Evolutionary conservation across 2,888 invertebrate genomes (phyloP), one percentile per base, ranked within the genome.

Genomic region (Cantharis lateralis): DNA sequence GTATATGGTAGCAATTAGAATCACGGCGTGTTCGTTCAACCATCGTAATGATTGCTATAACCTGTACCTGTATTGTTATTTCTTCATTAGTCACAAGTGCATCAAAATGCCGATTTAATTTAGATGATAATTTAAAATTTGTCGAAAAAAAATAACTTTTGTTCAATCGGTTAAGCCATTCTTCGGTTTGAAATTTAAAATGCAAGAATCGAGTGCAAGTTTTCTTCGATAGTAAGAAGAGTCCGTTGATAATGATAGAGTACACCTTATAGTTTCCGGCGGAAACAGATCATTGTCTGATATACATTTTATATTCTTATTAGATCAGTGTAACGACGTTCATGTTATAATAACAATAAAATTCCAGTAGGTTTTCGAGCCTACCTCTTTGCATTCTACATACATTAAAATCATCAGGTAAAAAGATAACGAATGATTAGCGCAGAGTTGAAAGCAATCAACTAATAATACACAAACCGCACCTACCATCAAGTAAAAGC

Each of bases 211-310:
- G 71, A 28, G 48, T n/a, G 48, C 48, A 48, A 48, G 48, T 76
- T 68, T 61, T 73, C 66, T 76, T 74, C 72, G 72, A 62, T 80
- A 81, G 79, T 79, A 82, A 82, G 83, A 84, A 77, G 83, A 83
- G 84, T 84, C 82, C 84, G 84, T 85, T 85, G 82, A 78, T 86
- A 86, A 86, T 86, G 84, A 86, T 84, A 84, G 81, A 82, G 83
- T 84, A 82, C 79, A 79, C 83, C 83, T 84, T 85, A 85, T 84
- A 82, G 84, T 84, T 85, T 86, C 86, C 86, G 85, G 80, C 86
- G 86, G 86, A 86, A 84, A 82, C 84, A 84, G 86, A 85, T 86
- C 85, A 86, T 86, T 85, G 85, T 85, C 84, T 84, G 85, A 85
- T 85, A 85, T 80, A 79, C 81, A 80, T 81, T 82, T 78, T 76